These are phyloP conservation scores for Desmophyllum pertusum DNA, from an alignment of 92 coral and sea anemone genomes.

Conservation along the genomic window DNA sequence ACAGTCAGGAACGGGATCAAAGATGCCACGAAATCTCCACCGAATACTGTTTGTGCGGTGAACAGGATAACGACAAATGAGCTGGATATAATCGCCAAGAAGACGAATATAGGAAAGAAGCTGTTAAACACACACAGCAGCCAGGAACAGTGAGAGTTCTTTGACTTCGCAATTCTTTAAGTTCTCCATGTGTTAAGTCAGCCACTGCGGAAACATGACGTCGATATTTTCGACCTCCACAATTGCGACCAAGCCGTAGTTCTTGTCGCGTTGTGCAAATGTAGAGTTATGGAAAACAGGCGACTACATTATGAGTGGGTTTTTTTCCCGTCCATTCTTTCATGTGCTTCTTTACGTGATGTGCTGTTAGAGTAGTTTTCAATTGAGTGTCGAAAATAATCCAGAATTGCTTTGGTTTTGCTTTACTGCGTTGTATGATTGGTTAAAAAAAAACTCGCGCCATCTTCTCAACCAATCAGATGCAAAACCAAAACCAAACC, in stretches of 20 bases:
- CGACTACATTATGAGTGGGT: too few relatives aligned
- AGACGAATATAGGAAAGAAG: conserved; percentile 3
- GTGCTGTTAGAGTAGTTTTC: too few relatives aligned
- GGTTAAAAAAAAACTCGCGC: too few relatives aligned
- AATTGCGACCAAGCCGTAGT: not conserved
- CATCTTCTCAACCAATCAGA: too few relatives aligned
- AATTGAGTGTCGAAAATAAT: too few relatives aligned
- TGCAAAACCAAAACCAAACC: too few relatives aligned
- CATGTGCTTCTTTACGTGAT: too few relatives aligned
- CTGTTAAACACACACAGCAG: not conserved
- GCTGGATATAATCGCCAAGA: not conserved
- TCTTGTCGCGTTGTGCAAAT: too few relatives aligned
- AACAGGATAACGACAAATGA: conserved; percentile 8
- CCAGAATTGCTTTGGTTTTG: too few relatives aligned
- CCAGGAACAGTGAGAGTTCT: conserved; percentile 20
- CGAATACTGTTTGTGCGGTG: not conserved
- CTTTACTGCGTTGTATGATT: too few relatives aligned
- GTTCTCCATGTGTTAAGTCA: not conserved
- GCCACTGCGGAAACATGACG: not conserved
- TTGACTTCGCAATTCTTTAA: not conserved
- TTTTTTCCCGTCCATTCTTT: too few relatives aligned
- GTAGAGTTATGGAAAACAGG: too few relatives aligned
- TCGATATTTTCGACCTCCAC: not conserved
- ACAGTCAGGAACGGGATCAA: not conserved
- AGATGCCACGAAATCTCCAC: not conserved